A percentile compares a stretch with the other conserved stretches of the same genome.
phyloP scores from a whole-genome alignment of 2,888 invertebrate genomes.

The Andrena hattorfiana region DNA sequence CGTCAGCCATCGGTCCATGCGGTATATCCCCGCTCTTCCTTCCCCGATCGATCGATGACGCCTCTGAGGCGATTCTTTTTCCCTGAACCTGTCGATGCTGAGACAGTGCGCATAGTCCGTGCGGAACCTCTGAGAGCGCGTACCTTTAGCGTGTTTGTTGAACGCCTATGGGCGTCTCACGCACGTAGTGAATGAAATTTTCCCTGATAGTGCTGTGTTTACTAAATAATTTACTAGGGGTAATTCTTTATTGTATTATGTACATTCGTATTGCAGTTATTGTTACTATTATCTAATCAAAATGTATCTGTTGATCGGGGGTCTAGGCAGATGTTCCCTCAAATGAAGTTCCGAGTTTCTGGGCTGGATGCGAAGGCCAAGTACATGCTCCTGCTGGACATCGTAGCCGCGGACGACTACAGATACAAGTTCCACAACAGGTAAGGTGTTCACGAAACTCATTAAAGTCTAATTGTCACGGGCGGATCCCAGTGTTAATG shows the following conservation, averaged over 20 bases:
- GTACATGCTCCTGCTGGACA: conserved; percentile 99
- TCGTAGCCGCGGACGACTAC: conserved; percentile 99
- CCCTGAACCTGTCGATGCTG: not conserved
- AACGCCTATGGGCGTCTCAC: conserved; percentile 9
- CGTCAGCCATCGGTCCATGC: conserved; percentile 6
- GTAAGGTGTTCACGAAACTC: conserved; percentile 84
- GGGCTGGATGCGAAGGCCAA: conserved; percentile 99
- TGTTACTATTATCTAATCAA: conserved; percentile 64
- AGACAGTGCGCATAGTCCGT: not conserved
- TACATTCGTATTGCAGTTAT: not conserved
- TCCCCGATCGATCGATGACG: not conserved
- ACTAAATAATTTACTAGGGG: not conserved
- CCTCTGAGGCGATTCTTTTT: not conserved
- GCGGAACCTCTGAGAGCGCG: not conserved
- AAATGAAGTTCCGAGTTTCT: conserved; percentile 99
- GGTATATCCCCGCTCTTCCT: not conserved
- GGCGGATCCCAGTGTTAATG: conserved; percentile 45
- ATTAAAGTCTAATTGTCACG: conserved; percentile 45
- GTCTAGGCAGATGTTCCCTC: conserved; percentile 99
- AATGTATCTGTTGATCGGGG: conserved; percentile 79
- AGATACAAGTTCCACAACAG: conserved; percentile 99
- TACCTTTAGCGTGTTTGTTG: too few species aligned
- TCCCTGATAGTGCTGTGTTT: not conserved
- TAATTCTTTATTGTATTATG: not conserved
- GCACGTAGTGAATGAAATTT: not conserved